Evolutionary conservation across 2,888 invertebrate genomes (phyloP), one percentile per base, ranked within the genome.

Genomic region (Drosophila longiperda): DNA sequence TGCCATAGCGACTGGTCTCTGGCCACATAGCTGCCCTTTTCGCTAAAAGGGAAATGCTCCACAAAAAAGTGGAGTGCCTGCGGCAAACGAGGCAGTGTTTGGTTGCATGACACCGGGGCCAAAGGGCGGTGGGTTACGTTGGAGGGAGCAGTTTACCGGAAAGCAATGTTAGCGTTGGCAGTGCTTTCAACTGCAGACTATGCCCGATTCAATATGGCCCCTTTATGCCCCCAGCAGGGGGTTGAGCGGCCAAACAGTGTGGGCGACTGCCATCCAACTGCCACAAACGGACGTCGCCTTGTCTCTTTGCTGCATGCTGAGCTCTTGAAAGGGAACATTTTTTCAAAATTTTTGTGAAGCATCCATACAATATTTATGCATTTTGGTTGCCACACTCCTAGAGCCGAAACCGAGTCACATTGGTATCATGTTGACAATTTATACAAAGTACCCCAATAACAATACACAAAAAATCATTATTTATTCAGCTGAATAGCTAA

Each of bases 11-110:
- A 55, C 58, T 66, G 62, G 58, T 26, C 75, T 49, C 65, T 54
- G 53, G 54, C 34, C 34, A 17, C 54, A 40, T 48, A 36, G 81
- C 58, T 80, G 81, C 59, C 67, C 64, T 77, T 80, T 80, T 77
- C 29, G 78, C 65, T 63, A 73, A 81, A 80, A 80, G 81, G 78
- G 67, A 78, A 78, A 77, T 77, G 78, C 81, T 68, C 26, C 32
- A 55, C 60, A 65, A 74, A 78, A 78, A 73, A 54, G 65, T 26
- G 42, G 50, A 64, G 57, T 64, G 67, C 67, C 78, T 67, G 74
- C 57, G 78, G 75, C 78, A 45, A 63, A 55, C 63, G 23, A 48
- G 64, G 48, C 72, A 64, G 26, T 32, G 32, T 45, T 45, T 23
- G 45, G 45, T 23, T 20, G 23, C 8, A 20, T 29, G 32, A 26